Evolutionary conservation across 2,888 invertebrate species (phyloP).

Genomic region (Fragum sueziense): DNA sequence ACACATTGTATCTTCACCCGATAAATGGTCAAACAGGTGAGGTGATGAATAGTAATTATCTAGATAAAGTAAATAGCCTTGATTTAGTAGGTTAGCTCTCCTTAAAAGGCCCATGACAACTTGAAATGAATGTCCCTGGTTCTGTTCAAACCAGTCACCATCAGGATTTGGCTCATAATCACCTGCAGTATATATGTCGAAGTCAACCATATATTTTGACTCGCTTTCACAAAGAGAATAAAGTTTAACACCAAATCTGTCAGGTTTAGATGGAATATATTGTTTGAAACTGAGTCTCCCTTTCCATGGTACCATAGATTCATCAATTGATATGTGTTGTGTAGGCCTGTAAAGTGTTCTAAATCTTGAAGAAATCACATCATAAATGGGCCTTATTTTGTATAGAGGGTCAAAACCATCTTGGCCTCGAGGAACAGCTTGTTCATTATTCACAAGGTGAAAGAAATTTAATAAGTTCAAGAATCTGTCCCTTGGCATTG

Average conservation of each 20-base stretch:
- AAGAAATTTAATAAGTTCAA: neutral
- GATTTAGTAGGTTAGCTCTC: neutral
- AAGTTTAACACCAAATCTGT: conserved; percentile 28
- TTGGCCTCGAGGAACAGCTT: neutral
- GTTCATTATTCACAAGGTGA: conserved; percentile 10
- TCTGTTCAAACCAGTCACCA: neutral
- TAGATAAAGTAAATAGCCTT: conserved; percentile 9
- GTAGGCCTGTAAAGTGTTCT: conserved; percentile 1
- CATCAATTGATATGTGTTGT: conserved; percentile 15
- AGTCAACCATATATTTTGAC: conserved; percentile 10
- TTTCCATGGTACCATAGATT: conserved; percentile 31
- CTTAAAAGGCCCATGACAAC: conserved; percentile 21
- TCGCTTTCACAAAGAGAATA: conserved; percentile 9
- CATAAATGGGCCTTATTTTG: conserved; percentile 22
- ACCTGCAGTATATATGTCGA: conserved; percentile 1
- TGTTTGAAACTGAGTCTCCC: conserved; percentile 25
- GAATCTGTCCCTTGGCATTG: conserved; percentile 23
- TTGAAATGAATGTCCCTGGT: neutral
- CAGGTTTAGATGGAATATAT: conserved; percentile 33
- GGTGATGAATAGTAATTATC: conserved; percentile 36
- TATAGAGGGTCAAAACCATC: conserved; percentile 1
- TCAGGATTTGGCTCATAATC: conserved; percentile 17
- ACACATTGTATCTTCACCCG: conserved; percentile 5
- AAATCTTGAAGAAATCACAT: conserved; percentile 13
- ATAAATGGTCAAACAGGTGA: conserved; percentile 2